Base-by-base conservation (phyloP, 2,113 vertebrate species). In the Colaptes auratus region DNA sequence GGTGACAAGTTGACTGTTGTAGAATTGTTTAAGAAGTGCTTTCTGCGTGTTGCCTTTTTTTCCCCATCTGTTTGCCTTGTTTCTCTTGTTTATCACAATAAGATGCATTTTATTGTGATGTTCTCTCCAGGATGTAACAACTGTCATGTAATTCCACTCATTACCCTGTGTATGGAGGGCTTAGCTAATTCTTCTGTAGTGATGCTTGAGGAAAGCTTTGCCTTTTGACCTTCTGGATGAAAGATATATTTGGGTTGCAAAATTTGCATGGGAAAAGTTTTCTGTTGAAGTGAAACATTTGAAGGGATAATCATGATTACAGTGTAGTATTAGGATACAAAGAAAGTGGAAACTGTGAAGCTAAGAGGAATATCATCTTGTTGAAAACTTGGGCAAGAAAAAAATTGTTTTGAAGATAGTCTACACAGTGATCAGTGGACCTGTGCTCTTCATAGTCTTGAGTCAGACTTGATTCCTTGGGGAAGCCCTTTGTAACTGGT, bases 221-320 rank as follows among this genome's bases (percentile, higher is more conserved):
- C 70, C 76, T 90, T 90, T 89, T 90, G 90, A 92, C 87, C 84
- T 95, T 96, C 95, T 97, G 97, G 94, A 97, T 90, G 92, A 93
- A 92, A 88, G 48, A 59, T 80, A 50, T 6, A 52, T 1, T 88
- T 79, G 70, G 23, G 7, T 83, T 91, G 23, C 80, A 59, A 24
- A 80, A 92, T 6, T 20, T 66, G 11, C 7, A 12, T 13, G 35
- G 36, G 39, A 63, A 63, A 31, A n/a, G 7, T 72, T 88, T 89
- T 88, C 15, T 81, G 20, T 36, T 56, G 10, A 77, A 90, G 28
- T 39, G 64, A 71, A 48, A 21, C 10, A 5, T 48, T 85, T 86
- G 9, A 35, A 73, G 48, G 35, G 28, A 5, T 66, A 53, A n/a
- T 67, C 2, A 5, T 15, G 9, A n/a, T 69, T 67, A 24, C 33